Evolutionary conservation across 2,113 vertebrate genomes (phyloP).

Genomic region (Corythaixoides concolor): DNA sequence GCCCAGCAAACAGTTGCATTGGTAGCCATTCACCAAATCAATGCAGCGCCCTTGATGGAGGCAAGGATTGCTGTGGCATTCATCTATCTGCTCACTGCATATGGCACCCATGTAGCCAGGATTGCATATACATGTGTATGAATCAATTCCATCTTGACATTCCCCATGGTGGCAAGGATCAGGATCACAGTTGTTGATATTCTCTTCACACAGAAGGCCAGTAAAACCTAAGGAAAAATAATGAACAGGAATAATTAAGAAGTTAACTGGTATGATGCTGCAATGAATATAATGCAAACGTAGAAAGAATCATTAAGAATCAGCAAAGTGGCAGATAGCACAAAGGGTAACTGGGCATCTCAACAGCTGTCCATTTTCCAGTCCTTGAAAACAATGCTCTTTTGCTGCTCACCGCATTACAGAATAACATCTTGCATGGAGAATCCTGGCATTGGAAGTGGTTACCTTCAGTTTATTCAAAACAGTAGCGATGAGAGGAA

Average conservation of each 20-base stretch:
- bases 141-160: slow-evolving; percentile 91
- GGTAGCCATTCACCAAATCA: slow-evolving; percentile 90
- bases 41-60: slow-evolving; percentile 89
- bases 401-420: not conserved
- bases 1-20: slow-evolving; percentile 87
- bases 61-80: slow-evolving; percentile 91
- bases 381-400: not conserved
- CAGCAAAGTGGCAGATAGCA: not conserved
- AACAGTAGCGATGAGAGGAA: not conserved
- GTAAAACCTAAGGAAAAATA: slow-evolving; percentile 79
- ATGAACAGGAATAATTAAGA: not conserved
- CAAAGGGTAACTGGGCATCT: not conserved
- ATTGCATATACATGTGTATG: slow-evolving; percentile 84
- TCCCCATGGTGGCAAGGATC: slow-evolving; percentile 89
- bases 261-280: not conserved
- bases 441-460: not conserved
- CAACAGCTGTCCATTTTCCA: not conserved
- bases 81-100: slow-evolving; percentile 88
- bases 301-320: not conserved
- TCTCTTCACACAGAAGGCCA: slow-evolving; percentile 85
- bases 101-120: slow-evolving; percentile 90
- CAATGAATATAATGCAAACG: not conserved
- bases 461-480: not conserved
- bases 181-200: slow-evolving; percentile 89
- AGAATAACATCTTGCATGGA: not conserved